Percentiles rank a stretch among this genome's conserved stretches.
Conservation (phyloP, 2,113 vertebrate species). For the Ammodramus savannarum region DNA sequence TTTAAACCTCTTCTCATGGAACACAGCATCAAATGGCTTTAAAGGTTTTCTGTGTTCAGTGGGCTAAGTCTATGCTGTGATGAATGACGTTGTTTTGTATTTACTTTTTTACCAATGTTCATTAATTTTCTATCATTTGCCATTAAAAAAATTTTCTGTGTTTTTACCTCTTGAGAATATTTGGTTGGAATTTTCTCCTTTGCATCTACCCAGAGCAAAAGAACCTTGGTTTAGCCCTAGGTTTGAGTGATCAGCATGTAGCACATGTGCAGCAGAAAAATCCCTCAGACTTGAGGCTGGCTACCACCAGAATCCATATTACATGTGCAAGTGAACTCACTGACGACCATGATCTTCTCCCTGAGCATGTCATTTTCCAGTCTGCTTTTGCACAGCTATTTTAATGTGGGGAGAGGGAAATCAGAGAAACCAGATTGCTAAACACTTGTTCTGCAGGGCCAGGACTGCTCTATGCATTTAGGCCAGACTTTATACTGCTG, state of each 20-base stretch:
- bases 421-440: not conserved
- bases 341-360: not conserved
- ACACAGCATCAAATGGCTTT: rapidly evolving
- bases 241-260: not conserved
- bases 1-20: not conserved
- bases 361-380: rapidly evolving
- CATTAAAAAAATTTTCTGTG: not conserved
- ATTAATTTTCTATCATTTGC: not conserved
- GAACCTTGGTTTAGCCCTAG: not conserved
- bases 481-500: not conserved
- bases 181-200: not conserved
- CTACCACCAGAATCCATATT: not conserved
- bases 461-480: not conserved
- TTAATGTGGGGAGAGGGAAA: not conserved
- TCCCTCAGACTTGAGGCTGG: not conserved
- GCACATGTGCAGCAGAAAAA: not conserved
- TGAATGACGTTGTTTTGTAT: not conserved
- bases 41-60: not conserved
- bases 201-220: not conserved
- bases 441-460: not conserved
- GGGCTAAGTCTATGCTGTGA: not conserved
- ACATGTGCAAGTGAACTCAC: not conserved
- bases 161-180: not conserved
- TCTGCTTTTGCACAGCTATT: not conserved
- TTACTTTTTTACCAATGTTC: not conserved